A percentile compares a stretch with the other conserved stretches of the same genome.
Evolutionary conservation across 1,140 invertebrate species (phyloP).

Genomic region (Drosophila watanabei): DNA sequence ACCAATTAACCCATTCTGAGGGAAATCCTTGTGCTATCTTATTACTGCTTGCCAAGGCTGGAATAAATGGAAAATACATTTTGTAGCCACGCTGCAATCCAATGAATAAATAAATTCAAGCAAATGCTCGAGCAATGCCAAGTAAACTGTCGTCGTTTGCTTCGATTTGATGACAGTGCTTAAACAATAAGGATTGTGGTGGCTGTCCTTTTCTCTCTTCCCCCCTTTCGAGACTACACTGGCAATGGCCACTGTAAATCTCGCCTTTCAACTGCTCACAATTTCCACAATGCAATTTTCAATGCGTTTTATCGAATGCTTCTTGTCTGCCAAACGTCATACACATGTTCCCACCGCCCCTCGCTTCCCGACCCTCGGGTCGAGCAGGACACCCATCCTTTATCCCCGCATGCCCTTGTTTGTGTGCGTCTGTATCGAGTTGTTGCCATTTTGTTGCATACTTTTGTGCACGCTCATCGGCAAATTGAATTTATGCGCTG

Average conservation of each 20-base stretch:
- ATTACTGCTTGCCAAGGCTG: slow-evolving; percentile 6
- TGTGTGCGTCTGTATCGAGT: slow-evolving; percentile 27
- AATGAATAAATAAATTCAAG: slow-evolving; percentile 42
- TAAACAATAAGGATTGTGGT: slow-evolving; percentile 66
- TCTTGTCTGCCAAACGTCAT: slow-evolving; percentile 77
- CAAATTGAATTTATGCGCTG: slow-evolving; percentile 81
- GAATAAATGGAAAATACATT: slow-evolving; percentile 35
- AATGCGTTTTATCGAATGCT: slow-evolving; percentile 76
- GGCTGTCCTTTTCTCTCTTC: not conserved
- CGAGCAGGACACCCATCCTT: not conserved
- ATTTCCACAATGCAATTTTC: slow-evolving; percentile 77
- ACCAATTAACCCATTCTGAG: slow-evolving; percentile 12
- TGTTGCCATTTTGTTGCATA: slow-evolving; percentile 77
- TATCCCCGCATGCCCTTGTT: not conserved
- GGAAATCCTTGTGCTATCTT: not conserved
- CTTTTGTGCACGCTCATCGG: slow-evolving; percentile 74
- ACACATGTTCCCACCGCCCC: slow-evolving; percentile 59
- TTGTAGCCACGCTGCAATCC: slow-evolving; percentile 19
- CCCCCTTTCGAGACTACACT: slow-evolving; percentile 25
- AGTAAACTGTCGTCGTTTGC: slow-evolving; percentile 58
- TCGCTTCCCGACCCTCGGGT: too few relatives aligned
- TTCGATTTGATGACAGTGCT: slow-evolving; percentile 65
- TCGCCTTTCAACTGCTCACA: slow-evolving; percentile 73
- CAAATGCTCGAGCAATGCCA: slow-evolving; percentile 53
- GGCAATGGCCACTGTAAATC: slow-evolving; percentile 73